phyloP scores from a whole-genome alignment of 2,888 invertebrate species.

The Thera britannica region DNA sequence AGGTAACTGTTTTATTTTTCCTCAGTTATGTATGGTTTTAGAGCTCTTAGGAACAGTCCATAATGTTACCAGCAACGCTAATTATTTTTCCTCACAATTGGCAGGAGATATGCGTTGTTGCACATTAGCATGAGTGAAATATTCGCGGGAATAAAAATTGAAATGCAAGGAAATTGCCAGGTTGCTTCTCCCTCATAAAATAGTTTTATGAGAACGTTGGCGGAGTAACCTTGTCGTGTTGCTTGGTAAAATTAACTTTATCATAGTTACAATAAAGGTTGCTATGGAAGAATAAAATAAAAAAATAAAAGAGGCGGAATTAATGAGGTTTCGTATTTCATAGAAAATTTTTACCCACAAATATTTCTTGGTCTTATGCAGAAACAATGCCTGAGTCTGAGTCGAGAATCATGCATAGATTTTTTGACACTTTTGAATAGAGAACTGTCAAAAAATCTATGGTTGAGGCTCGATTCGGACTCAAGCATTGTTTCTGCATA shows the following conservation, averaged over 20 bases:
- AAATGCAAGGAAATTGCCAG: conserved; percentile 33
- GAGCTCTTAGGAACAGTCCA: conserved; percentile 40
- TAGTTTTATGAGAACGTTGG: conserved; percentile 19
- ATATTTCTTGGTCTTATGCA: too few relatives aligned
- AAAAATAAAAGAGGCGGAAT: background rate
- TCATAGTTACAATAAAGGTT: background rate
- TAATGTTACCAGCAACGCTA: conserved; percentile 69
- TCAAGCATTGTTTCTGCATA: too few relatives aligned
- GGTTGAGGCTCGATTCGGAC: too few relatives aligned
- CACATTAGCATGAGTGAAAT: conserved; percentile 52
- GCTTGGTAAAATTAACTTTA: conserved; percentile 2
- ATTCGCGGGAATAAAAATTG: conserved; percentile 50
- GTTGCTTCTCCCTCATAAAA: conserved; percentile 25
- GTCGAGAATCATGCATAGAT: too few relatives aligned
- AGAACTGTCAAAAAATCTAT: too few relatives aligned
- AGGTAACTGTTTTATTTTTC: too few relatives aligned
- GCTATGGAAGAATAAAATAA: background rate
- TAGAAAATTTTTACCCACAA: too few relatives aligned
- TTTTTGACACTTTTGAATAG: too few relatives aligned
- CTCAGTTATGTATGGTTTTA: too few relatives aligned
- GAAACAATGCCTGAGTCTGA: too few relatives aligned
- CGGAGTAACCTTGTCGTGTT: background rate
- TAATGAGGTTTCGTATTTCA: too few relatives aligned
- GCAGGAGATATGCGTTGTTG: conserved; percentile 55
- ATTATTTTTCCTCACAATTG: conserved; percentile 39